Conservation (phyloP, 2,113 vertebrate species). For the Macroglossus sobrinus region DNA sequence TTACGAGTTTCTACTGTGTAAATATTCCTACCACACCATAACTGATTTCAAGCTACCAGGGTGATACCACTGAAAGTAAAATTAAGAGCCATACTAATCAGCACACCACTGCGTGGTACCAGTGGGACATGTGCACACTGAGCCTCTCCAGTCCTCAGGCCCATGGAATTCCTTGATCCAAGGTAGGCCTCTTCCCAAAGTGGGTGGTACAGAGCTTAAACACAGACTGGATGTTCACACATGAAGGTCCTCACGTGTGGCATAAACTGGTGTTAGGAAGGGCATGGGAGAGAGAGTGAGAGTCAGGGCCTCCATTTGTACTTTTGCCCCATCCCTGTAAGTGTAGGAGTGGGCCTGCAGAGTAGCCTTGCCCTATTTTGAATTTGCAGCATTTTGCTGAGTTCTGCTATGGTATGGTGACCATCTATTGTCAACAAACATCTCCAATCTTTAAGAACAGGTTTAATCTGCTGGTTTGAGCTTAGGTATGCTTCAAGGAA, state of each 20-base stretch:
- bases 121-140: accelerated
- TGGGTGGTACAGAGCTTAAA: not conserved
- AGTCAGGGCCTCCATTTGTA: not conserved
- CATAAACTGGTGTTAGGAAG: not conserved
- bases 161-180: not conserved
- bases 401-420: not conserved
- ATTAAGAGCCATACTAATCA: not conserved
- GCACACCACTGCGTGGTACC: not conserved
- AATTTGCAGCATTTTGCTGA: not conserved
- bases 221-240: not conserved
- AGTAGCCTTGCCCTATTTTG: not conserved
- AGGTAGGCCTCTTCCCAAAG: not conserved
- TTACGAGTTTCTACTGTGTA: not conserved
- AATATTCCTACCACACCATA: not conserved
- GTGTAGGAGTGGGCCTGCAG: not conserved
- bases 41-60: not conserved
- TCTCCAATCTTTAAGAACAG: not conserved
- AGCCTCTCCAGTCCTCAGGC: not conserved
- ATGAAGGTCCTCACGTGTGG: accelerated
- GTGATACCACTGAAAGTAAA: not conserved
- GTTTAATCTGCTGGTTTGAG: not conserved
- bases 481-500: not conserved
- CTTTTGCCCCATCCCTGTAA: not conserved
- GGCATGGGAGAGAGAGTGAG: not conserved
- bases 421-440: not conserved